Base-by-base conservation (phyloP, 1,140 invertebrate genomes). In the Meloidogyne floridensis region DNA sequence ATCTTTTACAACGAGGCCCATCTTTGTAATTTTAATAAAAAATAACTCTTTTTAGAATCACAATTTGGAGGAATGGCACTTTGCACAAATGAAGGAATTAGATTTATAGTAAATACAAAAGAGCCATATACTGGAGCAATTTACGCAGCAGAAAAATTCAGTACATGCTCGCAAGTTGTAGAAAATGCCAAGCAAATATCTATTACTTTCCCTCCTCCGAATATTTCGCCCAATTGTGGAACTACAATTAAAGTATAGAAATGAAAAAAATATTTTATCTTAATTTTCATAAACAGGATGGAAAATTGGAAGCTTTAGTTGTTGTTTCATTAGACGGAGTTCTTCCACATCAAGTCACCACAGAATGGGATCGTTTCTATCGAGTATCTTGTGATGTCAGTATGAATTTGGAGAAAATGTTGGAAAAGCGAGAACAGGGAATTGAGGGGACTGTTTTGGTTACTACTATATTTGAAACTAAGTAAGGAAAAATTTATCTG, bases 361-460 rank as follows among this genome's bases (percentile, higher is more conserved):
- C 87, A 75, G 88, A 89, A 83, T 89, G 89, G 89, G 88, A 89
- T 86, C 88, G 88, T 20, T 89, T 89, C 84, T 89, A 89, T 80
- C 82, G 87, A 53, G 88, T 89, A 20, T 84, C 83, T 13, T 89
- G 88, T 56, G 88, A 89, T 81, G 88, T 88, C 11, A 87, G 84
- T 32, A 89, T 90, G 89, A 86, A 90, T 53, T 53, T 79, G n/a
- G 77, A 79, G 7, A 69, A 72, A 32, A 72, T 79, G 77, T 7
- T 79, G 6, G 65, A 53, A 51, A 71, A 69, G 10, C 59, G 77
- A n/a, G 77, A 71, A 10, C 20, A 56, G 43, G 77, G 42, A 54
- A 71, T 79, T 71, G 77, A 89, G 75, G 88, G 88, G 18, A 88
- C 85, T 8, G 88, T 89, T 15, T 83, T 90, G 20, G 89, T 90